A percentile compares a stretch with the other conserved stretches of the same genome.
phyloP scores from a whole-genome alignment of 2,113 vertebrate species.

The Rhabdomys dilectus region DNA sequence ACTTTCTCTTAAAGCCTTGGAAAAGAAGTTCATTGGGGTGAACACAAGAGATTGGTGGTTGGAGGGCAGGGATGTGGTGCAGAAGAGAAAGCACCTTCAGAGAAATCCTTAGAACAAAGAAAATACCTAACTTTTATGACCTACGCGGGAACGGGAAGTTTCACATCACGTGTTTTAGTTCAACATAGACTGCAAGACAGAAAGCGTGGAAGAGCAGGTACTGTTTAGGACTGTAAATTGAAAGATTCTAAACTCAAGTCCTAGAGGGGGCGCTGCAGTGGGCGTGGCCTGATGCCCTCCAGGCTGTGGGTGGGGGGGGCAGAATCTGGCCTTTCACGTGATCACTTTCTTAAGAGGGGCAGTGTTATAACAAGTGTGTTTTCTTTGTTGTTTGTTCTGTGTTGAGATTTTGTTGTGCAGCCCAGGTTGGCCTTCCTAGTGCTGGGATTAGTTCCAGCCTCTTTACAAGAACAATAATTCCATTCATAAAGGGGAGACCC shows the following conservation, averaged over 20 bases:
- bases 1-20: background rate
- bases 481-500: background rate
- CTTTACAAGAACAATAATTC: background rate
- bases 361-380: background rate
- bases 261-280: background rate
- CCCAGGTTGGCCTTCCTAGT: background rate
- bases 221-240: background rate
- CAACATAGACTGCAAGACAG: background rate
- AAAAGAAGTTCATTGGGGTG: background rate
- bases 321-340: too few species aligned
- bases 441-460: background rate
- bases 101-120: background rate
- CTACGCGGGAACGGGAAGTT: background rate
- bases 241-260: background rate
- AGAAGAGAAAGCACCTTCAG: background rate
- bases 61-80: background rate
- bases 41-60: background rate
- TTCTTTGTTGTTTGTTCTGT: background rate
- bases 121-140: background rate
- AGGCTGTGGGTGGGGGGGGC: background rate
- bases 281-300: background rate
- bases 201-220: background rate
- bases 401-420: background rate
- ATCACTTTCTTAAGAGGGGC: background rate
- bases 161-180: background rate